Evolutionary conservation across 2,888 invertebrate genomes (phyloP), one percentile per base, ranked within the genome.

Genomic region (Bugula neritina): DNA sequence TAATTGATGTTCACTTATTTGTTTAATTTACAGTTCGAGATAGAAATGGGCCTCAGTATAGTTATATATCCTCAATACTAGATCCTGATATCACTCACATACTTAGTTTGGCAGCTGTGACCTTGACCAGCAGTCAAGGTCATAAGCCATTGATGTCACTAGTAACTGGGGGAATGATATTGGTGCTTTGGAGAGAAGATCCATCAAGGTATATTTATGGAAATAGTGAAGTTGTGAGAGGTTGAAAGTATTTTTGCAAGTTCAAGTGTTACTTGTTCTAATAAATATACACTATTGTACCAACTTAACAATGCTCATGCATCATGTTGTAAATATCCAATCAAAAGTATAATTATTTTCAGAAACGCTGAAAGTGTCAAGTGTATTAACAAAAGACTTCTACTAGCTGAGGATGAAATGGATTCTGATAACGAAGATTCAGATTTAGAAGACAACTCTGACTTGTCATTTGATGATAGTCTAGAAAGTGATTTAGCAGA

Each of bases 21-120:
- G n/a, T n/a, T n/a, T n/a, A n/a, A n/a, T n/a, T 63, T 63, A 13
- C 31, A 63, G 63, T 63, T 31, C 27, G 63, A 63, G 63, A 63
- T 31, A 13, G 2, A 3, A 63, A 31, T 31, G 25, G 27, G 31
- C 29, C 27, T 10, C 27, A 63, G 31, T 63, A 63, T 63, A 27
- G 34, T n/a, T 63, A 63, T n/a, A 27, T 63, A 27, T 13, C 5
- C 63, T 63, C 63, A 2, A 31, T 63, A 10, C 10, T 13, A 3
- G 63, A 63, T 5, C n/a, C 63, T 13, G 63, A 63, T 63, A 31
- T 63, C 3, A 25, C 27, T 13, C 63, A 63, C 31, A 63, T 63
- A 27, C 34, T 63, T 3, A 13, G 25, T 63, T 13, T 63, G 63
- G 57, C 57, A 13, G 63, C 63, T n/a, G 27, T 25, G 13, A 21